A percentile compares a stretch with the other conserved stretches of the same genome.
Conservation (phyloP, 2,113 vertebrate species). For the Phalacrocorax pelagicus region DNA sequence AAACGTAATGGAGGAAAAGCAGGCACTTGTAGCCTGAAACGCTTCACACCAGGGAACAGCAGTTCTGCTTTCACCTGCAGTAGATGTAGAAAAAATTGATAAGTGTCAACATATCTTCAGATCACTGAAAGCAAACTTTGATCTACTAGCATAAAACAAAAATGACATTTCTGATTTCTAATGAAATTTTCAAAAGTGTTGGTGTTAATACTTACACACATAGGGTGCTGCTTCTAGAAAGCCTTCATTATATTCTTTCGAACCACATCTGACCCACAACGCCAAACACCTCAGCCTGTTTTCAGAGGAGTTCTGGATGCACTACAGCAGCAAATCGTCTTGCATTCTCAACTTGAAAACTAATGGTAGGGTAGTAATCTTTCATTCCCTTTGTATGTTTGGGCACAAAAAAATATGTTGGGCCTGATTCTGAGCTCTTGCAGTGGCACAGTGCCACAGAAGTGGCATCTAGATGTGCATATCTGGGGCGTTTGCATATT, state of each 20-base stretch:
- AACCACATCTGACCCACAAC: not conserved
- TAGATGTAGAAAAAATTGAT: not conserved
- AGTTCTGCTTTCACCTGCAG: not conserved
- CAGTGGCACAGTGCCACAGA: not conserved
- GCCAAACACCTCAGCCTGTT: not conserved
- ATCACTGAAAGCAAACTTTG: not conserved
- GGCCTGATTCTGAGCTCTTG: not conserved
- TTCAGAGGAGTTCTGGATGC: not conserved
- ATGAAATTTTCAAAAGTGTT: not conserved
- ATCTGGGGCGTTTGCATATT: slow-evolving; percentile 10
- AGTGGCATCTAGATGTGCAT: not conserved
- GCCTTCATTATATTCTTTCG: not conserved
- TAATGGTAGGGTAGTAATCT: not conserved
- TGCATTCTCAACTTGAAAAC: not conserved
- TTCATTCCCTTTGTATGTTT: not conserved
- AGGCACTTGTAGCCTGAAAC: not conserved
- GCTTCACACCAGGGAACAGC: not conserved
- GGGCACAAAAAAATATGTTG: not conserved
- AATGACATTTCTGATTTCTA: not conserved
- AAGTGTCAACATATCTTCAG: not conserved
- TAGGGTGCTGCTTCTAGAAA: not conserved
- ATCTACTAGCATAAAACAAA: not conserved
- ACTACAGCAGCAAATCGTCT: not conserved
- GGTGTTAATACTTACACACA: not conserved
- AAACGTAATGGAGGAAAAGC: not conserved